phyloP scores from a whole-genome alignment of 2,888 invertebrate genomes.

The Halocaridina rubra region DNA sequence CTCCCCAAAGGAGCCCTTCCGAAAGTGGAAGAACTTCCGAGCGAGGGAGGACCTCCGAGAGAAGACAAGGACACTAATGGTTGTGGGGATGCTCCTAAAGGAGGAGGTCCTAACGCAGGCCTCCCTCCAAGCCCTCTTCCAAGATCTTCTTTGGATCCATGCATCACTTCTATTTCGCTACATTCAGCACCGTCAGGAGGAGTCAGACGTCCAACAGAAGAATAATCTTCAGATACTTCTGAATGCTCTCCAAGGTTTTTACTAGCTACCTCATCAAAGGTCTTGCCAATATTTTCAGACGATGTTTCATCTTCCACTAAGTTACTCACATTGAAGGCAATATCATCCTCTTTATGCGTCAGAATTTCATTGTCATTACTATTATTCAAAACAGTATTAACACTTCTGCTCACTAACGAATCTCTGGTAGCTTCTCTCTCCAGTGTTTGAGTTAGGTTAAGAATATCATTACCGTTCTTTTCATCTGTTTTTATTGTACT shows the following conservation, averaged over 20 bases:
- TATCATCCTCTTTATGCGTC: neutral
- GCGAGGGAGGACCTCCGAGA: neutral
- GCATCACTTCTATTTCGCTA: conserved; percentile 5
- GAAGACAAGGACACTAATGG: neutral
- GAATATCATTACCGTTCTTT: neutral
- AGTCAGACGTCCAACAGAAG: neutral
- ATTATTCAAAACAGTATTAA: neutral
- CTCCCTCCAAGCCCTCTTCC: conserved; percentile 34
- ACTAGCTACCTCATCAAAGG: neutral
- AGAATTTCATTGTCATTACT: neutral
- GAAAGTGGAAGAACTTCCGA: conserved; percentile 19
- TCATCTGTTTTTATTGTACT: neutral
- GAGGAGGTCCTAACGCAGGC: neutral
- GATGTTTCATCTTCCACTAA: no score
- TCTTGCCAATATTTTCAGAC: neutral
- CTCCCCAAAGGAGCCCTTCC: conserved; percentile 9
- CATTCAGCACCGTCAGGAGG: neutral
- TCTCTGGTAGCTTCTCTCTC: neutral
- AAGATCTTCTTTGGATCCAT: conserved; percentile 16
- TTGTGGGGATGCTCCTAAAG: neutral
- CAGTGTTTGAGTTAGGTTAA: neutral
- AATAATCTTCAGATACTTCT: neutral
- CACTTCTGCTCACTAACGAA: neutral
- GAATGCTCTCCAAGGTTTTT: neutral
- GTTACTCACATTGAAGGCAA: neutral